Base-by-base conservation (phyloP, 2,888 invertebrate species). In the Perithous albicinctus region DNA sequence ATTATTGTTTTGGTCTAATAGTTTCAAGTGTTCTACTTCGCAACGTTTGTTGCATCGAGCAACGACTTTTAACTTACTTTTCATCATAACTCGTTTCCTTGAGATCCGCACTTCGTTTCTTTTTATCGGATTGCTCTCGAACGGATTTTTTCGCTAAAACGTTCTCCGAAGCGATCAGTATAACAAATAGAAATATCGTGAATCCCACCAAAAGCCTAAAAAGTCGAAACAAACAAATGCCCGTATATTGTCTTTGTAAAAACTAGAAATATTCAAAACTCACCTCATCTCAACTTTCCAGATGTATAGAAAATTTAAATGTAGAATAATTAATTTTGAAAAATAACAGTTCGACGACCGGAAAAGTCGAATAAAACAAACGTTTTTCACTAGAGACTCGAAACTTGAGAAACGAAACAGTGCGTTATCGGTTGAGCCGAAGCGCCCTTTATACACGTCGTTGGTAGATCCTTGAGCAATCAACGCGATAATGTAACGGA, bases 401-500 rank as follows among this genome's bases (percentile, higher is more conserved):
- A 8, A 7, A 20, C 59, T 29, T 54, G 48, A 15, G 61, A 46
- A 32, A 61, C 41, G 12, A 70, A 64, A 73, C 61, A 73, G 38
- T 61, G 74, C 67, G 81, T 63, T 74, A 81, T 74, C 69, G 54
- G 64, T 23, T 69, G 32, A 70, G 63, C 64, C 64, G 46, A 67
- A n/a, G 26, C 59, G 23, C 64, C 63, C 23, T 81, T 81, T 81
- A 78, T 78, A 78, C 29, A 59, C 70, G 29, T 73, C 61, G 56
- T 46, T 10, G 69, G n/a, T 69, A 77, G 69, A 81, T 78, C 78
- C 73, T 74, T 70, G 63, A 74, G 64, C 63, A 78, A 81, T 23
- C 73, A 76, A 26, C 15, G 70, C 15, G 43, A 41, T 61, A 35
- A 46, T 64, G n/a, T 26, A 10, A 29, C 2, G 12, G 51, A 43